Conservation (phyloP, 2,797 vertebrate species). For the Amblyraja radiata region DNA sequence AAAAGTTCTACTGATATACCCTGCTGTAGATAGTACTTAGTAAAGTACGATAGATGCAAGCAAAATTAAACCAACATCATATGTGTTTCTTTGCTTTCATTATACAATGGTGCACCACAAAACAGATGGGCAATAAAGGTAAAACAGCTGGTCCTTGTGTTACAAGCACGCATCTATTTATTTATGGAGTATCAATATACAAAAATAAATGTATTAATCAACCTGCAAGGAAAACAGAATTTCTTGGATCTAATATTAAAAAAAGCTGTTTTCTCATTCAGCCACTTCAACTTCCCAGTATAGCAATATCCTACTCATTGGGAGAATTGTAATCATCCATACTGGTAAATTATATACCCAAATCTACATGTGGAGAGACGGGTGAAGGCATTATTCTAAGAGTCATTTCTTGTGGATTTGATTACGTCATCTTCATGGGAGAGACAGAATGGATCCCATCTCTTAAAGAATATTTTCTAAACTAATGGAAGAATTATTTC, state of each 20-base stretch:
- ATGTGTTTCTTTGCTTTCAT: background rate
- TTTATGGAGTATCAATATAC: background rate
- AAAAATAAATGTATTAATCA: background rate
- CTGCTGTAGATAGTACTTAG: background rate
- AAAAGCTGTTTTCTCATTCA: background rate
- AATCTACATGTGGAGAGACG: background rate
- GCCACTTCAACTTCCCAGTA: background rate
- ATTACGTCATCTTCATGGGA: background rate
- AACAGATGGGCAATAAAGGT: background rate
- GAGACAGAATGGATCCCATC: background rate
- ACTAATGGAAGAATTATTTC: background rate
- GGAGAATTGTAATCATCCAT: background rate
- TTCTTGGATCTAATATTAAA: background rate
- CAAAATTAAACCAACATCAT: background rate
- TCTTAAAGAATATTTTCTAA: background rate
- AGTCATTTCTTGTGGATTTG: background rate
- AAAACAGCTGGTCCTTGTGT: background rate
- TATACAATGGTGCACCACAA: background rate
- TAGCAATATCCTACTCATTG: background rate
- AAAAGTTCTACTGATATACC: background rate
- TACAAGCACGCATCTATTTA: background rate
- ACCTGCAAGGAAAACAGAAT: background rate
- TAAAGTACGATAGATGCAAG: background rate
- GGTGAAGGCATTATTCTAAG: background rate
- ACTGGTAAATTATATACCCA: background rate